A percentile compares a stretch with the other conserved stretches of the same genome.
Evolutionary conservation across 2,797 vertebrate genomes (phyloP).

Genomic region (Lepus oiostolus): DNA sequence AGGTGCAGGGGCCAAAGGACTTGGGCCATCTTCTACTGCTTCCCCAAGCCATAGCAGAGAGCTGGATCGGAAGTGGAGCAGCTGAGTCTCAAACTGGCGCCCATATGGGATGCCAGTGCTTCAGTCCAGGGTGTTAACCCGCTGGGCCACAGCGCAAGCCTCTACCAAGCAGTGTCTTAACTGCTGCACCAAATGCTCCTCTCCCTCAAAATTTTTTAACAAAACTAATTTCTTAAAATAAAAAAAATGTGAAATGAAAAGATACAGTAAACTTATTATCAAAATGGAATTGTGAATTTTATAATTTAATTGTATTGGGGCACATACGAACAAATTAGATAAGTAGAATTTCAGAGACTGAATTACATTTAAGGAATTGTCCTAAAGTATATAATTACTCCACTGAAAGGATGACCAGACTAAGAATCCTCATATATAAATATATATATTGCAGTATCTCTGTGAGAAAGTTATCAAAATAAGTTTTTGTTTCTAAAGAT

Average conservation of each 20-base stretch:
- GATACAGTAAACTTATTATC: background rate
- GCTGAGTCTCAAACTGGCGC: no score
- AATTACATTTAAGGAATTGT: background rate
- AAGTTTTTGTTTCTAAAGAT: constrained; percentile 42
- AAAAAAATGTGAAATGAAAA: background rate
- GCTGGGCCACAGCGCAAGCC: no score
- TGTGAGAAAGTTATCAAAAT: constrained; percentile 18
- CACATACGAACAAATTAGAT: background rate
- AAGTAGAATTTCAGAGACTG: background rate
- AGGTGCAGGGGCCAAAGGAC: no score
- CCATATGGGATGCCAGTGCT: no score
- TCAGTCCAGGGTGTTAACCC: no score
- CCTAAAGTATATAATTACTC: constrained; percentile 6
- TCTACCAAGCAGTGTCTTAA: no score
- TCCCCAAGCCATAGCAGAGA: no score
- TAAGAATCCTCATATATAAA: background rate
- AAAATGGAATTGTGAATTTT: constrained; percentile 51
- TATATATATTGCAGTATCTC: constrained; percentile 29
- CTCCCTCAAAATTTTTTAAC: background rate
- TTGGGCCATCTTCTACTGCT: no score
- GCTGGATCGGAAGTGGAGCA: no score
- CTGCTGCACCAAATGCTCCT: no score
- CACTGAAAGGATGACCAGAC: background rate
- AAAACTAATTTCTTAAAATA: constrained; percentile 7
- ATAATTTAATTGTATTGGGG: background rate